Base-by-base conservation (phyloP, 1,140 invertebrate genomes). In the Apocrypta bakeri region DNA sequence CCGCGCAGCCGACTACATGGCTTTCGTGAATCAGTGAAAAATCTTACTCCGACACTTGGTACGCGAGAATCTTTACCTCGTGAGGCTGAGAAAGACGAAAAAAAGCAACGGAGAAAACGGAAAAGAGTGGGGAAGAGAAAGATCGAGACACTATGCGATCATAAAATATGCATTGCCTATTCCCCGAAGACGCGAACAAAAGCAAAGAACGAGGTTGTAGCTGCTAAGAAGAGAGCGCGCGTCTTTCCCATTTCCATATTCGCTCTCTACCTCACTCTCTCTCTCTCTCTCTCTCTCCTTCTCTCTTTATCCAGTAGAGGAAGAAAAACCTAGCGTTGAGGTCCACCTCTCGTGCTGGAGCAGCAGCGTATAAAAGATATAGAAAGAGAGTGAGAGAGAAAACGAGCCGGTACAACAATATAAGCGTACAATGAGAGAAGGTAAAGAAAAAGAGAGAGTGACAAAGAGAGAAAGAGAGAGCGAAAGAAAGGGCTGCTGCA, bases 111-210 rank as follows among this genome's bases (percentile, higher is more conserved):
- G 77, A 72, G 84, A 64, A 85, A 82, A 84, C 74, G 79, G 81
- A 74, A 80, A 37, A 12, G 64, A 56, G 48, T 17, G 48, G n/a
- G 71, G 37, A 64, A 14, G 48, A 82, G 79, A 71, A 82, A 71
- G 64, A 85, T 73, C 56, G 74, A 85, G 82, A 87, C 83, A 85
- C 86, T 74, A 84, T 82, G 74, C 83, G 83, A 83, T 87, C 85
- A 88, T 90, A 90, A 90, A 91, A 91, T 91, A 90, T 90, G 88
- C 87, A 90, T 89, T 88, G 86, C 85, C 87, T 87, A 89, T 90
- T 90, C 85, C 84, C 85, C 31, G 80, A 83, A 81, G 85, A 85
- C 61, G 80, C 61, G 82, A 88, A 86, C 84, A 87, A 87, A 87
- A 87, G 85, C 84, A 31, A n/a, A 84, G 77, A 85, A 86, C 86